Percentiles rank a stretch among this genome's conserved stretches.
These are phyloP conservation scores for Chlorodrepanis virens DNA, from an alignment of 2,113 vertebrate genomes.

Conservation along the genomic window DNA sequence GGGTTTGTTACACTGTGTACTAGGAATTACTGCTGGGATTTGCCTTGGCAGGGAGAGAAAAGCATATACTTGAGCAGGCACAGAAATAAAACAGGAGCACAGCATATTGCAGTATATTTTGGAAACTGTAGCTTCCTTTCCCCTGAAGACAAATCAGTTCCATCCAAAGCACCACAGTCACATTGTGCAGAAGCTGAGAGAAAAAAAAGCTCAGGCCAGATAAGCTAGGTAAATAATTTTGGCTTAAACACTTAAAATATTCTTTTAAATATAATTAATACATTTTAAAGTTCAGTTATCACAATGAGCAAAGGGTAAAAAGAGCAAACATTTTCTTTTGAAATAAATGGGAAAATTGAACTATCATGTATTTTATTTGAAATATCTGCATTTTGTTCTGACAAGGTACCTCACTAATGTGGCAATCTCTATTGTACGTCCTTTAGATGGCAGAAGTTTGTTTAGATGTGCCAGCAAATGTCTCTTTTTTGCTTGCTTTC, in stretches of 20 bases:
- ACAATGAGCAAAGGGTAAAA: neutral
- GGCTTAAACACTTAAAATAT: neutral
- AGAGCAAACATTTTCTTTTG: neutral
- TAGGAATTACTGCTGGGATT: conserved; percentile 43
- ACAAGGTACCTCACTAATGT: neutral
- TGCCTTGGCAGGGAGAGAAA: neutral
- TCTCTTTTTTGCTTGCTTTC: neutral
- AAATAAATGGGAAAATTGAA: neutral
- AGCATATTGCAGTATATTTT: neutral
- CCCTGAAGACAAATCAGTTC: neutral
- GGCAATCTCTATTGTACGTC: neutral
- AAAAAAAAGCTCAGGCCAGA: neutral
- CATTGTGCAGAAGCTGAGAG: neutral
- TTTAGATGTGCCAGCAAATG: neutral
- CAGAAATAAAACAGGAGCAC: conserved; percentile 11
- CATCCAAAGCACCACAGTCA: neutral
- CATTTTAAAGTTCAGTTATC: neutral
- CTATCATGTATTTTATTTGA: neutral
- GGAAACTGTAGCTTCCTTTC: neutral
- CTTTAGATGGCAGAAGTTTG: neutral
- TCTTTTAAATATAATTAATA: neutral
- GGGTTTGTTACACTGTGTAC: conserved; percentile 6
- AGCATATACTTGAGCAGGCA: neutral
- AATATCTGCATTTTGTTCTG: neutral
- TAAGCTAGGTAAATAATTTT: neutral